These are phyloP conservation scores for Colletes collaris DNA, from an alignment of 2,888 invertebrate genomes.

Conservation along the genomic window DNA sequence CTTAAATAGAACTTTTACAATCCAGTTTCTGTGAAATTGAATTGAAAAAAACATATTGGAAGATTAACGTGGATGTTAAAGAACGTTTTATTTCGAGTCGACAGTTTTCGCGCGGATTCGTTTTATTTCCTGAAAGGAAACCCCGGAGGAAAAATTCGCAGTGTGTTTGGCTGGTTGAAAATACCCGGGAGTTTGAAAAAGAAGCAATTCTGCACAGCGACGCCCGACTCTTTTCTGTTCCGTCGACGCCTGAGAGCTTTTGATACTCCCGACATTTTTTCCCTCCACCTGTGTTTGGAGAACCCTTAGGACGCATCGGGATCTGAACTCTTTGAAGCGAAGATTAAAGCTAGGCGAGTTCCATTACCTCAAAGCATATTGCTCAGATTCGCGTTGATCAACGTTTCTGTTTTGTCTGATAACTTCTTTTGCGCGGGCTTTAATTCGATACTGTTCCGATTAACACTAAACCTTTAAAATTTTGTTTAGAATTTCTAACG, in stretches of 20 bases:
- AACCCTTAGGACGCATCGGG: constrained; percentile 31
- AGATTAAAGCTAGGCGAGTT: constrained; percentile 42
- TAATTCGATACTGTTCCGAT: no score
- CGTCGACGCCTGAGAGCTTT: constrained; percentile 23
- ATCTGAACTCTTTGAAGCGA: constrained; percentile 36
- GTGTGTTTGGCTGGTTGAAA: not conserved
- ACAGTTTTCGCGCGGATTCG: not conserved
- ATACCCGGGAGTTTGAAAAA: not conserved
- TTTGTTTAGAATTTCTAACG: no score
- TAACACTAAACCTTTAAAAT: no score
- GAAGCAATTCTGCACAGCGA: constrained; percentile 36
- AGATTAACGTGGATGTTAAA: no score
- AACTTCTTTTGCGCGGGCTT: not conserved
- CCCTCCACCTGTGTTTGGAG: constrained; percentile 19
- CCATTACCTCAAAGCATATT: not conserved
- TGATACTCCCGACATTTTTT: constrained; percentile 20
- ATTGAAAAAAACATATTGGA: no score
- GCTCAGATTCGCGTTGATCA: not conserved
- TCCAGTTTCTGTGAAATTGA: no score
- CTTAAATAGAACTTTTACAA: no score
- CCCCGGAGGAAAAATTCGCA: not conserved
- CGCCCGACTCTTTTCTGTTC: constrained; percentile 18
- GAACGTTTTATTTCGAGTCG: no score
- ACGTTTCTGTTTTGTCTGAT: not conserved
- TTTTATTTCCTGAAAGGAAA: not conserved